Conservation (phyloP, 2,888 invertebrate species). For the Operophtera brumata region DNA sequence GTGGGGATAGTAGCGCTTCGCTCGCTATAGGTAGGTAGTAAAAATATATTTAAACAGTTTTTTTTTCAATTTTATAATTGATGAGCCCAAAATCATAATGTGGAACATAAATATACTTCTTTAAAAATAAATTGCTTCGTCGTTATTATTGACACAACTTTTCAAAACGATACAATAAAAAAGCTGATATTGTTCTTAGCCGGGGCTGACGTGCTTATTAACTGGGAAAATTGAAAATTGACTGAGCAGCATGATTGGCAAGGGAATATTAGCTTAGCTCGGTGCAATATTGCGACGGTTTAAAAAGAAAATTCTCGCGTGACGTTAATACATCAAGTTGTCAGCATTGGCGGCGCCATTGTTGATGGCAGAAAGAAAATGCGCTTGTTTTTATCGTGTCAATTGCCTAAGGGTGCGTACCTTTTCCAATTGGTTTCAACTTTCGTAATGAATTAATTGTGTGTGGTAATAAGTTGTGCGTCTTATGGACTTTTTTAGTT, state of each 20-base stretch:
- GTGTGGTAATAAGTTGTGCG: constrained; percentile 4
- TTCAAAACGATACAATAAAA: constrained; percentile 47
- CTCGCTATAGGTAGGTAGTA: too few relatives aligned
- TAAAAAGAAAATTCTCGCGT: constrained; percentile 60
- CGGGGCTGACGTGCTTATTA: constrained; percentile 75
- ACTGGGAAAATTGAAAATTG: constrained; percentile 77
- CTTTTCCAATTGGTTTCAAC: constrained; percentile 19
- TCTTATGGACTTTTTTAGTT: constrained; percentile 5
- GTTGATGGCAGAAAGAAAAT: constrained; percentile 36
- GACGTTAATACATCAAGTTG: constrained; percentile 76
- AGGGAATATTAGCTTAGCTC: constrained; percentile 77
- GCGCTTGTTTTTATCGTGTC: constrained; percentile 30
- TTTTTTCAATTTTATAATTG: too few relatives aligned
- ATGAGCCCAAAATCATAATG: too few relatives aligned
- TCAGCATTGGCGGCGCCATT: constrained; percentile 35
- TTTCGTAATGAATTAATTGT: constrained; percentile 3
- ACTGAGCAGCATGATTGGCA: constrained; percentile 77
- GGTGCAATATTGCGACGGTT: constrained; percentile 69
- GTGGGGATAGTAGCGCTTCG: too few relatives aligned
- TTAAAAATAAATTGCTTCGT: background rate
- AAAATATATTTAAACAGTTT: too few relatives aligned
- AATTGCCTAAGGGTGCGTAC: constrained; percentile 24
- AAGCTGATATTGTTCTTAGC: constrained; percentile 60
- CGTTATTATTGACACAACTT: constrained; percentile 5
- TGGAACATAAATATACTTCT: too few relatives aligned